phyloP scores from a whole-genome alignment of 2,888 invertebrate genomes.

The Callyntrura sp. region DNA sequence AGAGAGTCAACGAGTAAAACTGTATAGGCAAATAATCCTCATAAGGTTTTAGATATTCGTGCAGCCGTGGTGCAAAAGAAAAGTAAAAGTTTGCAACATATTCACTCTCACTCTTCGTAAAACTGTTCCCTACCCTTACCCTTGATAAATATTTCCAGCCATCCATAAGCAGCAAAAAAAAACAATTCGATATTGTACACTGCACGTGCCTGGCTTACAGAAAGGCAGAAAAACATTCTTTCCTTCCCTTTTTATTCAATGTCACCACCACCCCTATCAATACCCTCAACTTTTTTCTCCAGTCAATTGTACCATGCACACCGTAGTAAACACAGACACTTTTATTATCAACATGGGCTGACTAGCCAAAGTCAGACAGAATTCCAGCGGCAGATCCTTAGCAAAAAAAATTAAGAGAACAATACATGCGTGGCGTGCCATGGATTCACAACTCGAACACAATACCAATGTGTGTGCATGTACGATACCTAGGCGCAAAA shows the following conservation, averaged over 20 bases:
- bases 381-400: constrained; percentile 37
- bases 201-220: constrained; percentile 68
- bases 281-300: constrained; percentile 14
- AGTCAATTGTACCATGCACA: not conserved
- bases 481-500: too few species aligned
- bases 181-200: constrained; percentile 56
- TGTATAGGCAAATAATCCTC: too few species aligned
- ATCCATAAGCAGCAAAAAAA: constrained; percentile 24
- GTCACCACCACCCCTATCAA: constrained; percentile 58
- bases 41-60: too few species aligned
- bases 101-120: not conserved
- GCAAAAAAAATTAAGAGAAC: constrained; percentile 12
- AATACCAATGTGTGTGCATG: not conserved
- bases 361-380: constrained; percentile 11
- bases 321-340: too few species aligned
- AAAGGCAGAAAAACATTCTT: constrained; percentile 40
- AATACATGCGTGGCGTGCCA: not conserved
- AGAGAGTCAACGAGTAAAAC: too few species aligned
- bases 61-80: not conserved
- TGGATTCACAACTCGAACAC: not conserved
- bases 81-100: not conserved
- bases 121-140: not conserved
- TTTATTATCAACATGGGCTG: not conserved
- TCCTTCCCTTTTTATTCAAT: constrained; percentile 68
- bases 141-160: not conserved